These are phyloP conservation scores for Acrocephalus kingi DNA, from an alignment of 2,113 vertebrate genomes.

Conservation along the genomic window DNA sequence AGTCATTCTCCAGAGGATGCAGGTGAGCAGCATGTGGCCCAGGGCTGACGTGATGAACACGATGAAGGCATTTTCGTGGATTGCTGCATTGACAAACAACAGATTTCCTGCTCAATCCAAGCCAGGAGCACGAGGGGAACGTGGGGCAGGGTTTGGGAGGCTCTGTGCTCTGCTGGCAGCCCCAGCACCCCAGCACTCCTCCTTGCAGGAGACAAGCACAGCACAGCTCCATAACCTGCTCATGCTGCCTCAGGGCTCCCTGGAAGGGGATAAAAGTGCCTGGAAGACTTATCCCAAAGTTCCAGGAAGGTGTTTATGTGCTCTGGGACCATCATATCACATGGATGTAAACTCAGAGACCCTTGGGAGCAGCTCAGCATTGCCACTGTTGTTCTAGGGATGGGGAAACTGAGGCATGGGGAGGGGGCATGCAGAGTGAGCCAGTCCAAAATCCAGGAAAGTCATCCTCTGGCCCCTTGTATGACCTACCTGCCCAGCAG, in stretches of 20 bases:
- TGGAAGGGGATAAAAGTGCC: neutral
- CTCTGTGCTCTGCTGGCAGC: neutral
- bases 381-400: neutral
- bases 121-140: neutral
- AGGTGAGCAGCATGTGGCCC: constrained; percentile 89
- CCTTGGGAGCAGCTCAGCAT: neutral
- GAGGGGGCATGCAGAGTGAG: rapidly evolving
- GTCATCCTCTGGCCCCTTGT: neutral
- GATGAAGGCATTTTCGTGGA: constrained; percentile 88
- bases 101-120: neutral
- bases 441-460: neutral
- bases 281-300: neutral
- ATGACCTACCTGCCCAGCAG: neutral
- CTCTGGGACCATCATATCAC: neutral
- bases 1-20: constrained; percentile 87
- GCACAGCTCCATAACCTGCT: rapidly evolving
- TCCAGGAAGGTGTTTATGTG: neutral
- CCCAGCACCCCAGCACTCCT: rapidly evolving
- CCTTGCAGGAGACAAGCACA: neutral
- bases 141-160: rapidly evolving
- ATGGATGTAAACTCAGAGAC: rapidly evolving
- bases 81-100: constrained; percentile 68
- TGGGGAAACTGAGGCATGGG: neutral
- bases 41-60: constrained; percentile 84
- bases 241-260: neutral